These are phyloP conservation scores for Blennius ocellaris DNA, from an alignment of 2,113 vertebrate genomes.

Conservation along the genomic window DNA sequence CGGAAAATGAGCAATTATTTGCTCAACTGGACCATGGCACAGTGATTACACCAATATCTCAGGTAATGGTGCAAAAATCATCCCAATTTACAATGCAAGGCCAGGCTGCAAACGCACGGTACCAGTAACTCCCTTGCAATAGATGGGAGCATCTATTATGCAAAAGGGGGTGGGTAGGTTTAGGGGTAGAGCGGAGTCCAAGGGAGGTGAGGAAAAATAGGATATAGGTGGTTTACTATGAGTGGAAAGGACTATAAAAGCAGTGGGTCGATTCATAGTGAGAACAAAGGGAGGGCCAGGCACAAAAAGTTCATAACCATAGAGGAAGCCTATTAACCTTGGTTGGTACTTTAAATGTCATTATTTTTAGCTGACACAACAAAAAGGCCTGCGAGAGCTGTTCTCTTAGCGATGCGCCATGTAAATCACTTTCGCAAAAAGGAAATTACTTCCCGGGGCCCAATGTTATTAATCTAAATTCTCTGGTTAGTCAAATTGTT, in stretches of 20 bases:
- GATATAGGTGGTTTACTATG: slow-evolving; percentile 48
- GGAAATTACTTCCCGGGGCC: slow-evolving; percentile 98
- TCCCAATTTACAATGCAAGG: slow-evolving; percentile 36
- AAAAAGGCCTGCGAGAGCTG: slow-evolving; percentile 85
- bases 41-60: slow-evolving; percentile 66
- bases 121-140: slow-evolving; percentile 25
- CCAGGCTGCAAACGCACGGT: slow-evolving; percentile 4
- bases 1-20: slow-evolving; percentile 68
- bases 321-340: slow-evolving; percentile 95
- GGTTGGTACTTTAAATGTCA: slow-evolving; percentile 97
- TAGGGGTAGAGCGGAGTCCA: slow-evolving; percentile 16
- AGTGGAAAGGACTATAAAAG: slow-evolving; percentile 69
- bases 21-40: slow-evolving; percentile 71
- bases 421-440: slow-evolving; percentile 97
- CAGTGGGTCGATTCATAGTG: slow-evolving; percentile 61
- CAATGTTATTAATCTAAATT: slow-evolving; percentile 98
- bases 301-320: slow-evolving; percentile 82
- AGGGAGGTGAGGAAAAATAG: slow-evolving; percentile 23
- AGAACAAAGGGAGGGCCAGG: slow-evolving; percentile 65
- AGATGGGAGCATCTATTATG: slow-evolving; percentile 36
- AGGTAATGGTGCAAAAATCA: slow-evolving; percentile 66
- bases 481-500: slow-evolving; percentile 95
- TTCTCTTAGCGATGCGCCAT: slow-evolving; percentile 91
- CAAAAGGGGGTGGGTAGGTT: slow-evolving; percentile 5
- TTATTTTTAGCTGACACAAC: slow-evolving; percentile 95